phyloP scores from a whole-genome alignment of 2,888 invertebrate genomes.

The Nemapogon koenigi region DNA sequence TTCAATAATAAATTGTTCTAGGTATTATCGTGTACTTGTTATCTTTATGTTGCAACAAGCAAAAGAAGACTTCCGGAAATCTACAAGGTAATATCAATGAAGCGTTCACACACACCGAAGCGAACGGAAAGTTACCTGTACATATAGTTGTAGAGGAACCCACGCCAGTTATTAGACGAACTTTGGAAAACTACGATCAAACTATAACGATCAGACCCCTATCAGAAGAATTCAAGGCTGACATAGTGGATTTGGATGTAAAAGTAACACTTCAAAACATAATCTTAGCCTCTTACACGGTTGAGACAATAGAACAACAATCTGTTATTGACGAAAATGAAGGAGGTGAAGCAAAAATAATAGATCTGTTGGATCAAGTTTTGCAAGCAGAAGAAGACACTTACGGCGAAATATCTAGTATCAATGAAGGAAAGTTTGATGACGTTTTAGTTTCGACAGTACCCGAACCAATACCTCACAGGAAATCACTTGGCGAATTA shows the following conservation, averaged over 20 bases:
- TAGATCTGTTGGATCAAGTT: constrained; percentile 53
- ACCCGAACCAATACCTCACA: constrained; percentile 23
- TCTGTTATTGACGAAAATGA: constrained; percentile 40
- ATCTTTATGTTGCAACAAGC: constrained; percentile 36
- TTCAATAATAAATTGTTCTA: constrained; percentile 1
- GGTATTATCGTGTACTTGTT: constrained; percentile 39
- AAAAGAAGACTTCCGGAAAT: constrained; percentile 19
- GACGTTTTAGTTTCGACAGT: constrained; percentile 19
- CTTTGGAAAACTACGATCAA: constrained; percentile 7
- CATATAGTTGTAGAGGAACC: constrained; percentile 48
- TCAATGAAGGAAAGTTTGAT: constrained; percentile 32
- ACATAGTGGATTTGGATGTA: background rate
- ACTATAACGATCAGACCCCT: constrained; percentile 19
- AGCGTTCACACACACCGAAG: constrained; percentile 22
- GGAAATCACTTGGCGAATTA: constrained; percentile 44
- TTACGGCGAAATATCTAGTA: constrained; percentile 37
- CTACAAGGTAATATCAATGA: constrained; percentile 25
- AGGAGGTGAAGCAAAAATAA: constrained; percentile 55
- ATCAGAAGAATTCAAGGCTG: constrained; percentile 1
- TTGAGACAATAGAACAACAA: constrained; percentile 36
- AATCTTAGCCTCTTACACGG: constrained; percentile 12
- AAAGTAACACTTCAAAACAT: background rate
- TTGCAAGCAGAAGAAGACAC: constrained; percentile 54
- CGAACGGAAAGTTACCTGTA: constrained; percentile 41
- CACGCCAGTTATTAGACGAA: constrained; percentile 36